Percentiles rank a stretch among this genome's conserved stretches.
phyloP scores from a whole-genome alignment of 37 sponge, comb jelly and placozoan species.

The Bolinopsis microptera region DNA sequence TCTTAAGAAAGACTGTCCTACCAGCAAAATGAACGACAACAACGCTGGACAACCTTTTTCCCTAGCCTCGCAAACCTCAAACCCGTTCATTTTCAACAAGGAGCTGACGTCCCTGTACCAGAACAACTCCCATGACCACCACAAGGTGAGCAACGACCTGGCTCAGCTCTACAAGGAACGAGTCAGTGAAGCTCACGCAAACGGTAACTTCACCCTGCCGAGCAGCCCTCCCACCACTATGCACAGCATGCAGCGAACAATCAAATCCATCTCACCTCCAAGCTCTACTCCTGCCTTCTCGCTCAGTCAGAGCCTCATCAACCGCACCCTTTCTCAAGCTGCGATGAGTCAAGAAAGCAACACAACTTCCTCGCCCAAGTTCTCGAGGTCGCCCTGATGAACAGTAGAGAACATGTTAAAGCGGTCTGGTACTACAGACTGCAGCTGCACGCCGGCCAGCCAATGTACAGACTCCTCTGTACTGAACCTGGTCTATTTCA shows the following conservation, averaged over 20 bases:
- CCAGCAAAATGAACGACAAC: background rate
- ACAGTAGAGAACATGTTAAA: background rate
- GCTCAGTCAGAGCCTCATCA: conserved; percentile 51
- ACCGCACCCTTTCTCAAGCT: conserved; percentile 36
- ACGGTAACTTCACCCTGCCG: background rate
- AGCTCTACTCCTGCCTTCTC: background rate
- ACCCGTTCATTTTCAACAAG: conserved; percentile 57
- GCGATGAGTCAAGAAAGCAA: background rate
- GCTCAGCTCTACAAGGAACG: conserved; percentile 63
- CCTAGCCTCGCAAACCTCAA: conserved; percentile 22
- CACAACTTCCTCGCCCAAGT: background rate
- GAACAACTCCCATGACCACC: background rate
- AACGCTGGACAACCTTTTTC: background rate
- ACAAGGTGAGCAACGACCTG: conserved; percentile 53
- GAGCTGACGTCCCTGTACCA: conserved; percentile 51
- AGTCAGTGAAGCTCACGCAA: background rate
- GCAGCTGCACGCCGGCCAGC: background rate
- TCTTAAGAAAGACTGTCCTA: conserved; percentile 53
- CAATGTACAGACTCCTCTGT: background rate
- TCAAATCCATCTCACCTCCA: conserved; percentile 39
- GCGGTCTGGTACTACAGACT: background rate
- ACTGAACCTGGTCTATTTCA: background rate
- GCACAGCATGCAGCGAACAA: background rate
- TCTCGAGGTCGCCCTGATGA: background rate
- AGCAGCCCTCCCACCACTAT: conserved; percentile 15